Evolutionary conservation across 1,140 invertebrate species (phyloP), one percentile per base, ranked within the genome.

Genomic region (Drosophila willistoni): DNA sequence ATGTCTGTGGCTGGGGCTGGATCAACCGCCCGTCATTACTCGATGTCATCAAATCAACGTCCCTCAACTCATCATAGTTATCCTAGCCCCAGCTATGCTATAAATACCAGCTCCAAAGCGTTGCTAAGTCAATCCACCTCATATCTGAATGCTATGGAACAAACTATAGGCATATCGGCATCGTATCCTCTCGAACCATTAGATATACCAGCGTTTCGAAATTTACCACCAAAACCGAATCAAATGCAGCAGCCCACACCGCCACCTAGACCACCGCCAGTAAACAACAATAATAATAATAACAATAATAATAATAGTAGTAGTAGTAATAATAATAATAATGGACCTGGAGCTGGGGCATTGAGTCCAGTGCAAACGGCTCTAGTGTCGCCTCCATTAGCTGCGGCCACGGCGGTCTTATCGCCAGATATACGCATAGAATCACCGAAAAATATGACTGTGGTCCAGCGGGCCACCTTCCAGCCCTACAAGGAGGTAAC

Each of bases 401-500:
- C 83, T 2, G 89, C 90, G 7, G 92, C 91, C 68, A 76, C 86
- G 63, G 69, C 91, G 74, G 59, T 92, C 25, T 13, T 90, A 59
- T 79, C 85, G 73, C 80, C 90, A 22, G 92, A 94, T 75, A 94
- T 96, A 42, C 94, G 95, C 7, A 93, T 95, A 71, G 95, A 96
- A 75, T 95, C 95, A 9, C 95, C 96, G 1, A 96, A 96, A 85
- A 97, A 96, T 91, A 94, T 96, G 82, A 97, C 96, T 1, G 94
- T 98, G 0, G 96, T 98, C 14, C 96, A 97, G 82, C 95, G 96
- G 36, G 97, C 96, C 22, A 97, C 97, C 72, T 97, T 96, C 93
- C 97, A 97, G 84, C 97, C 97, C 0, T 98, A 98, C 87, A 95
- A 97, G 78, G 97, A 99, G 93, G 96, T 98, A 36, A 97, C 97